Evolutionary conservation across 2,113 vertebrate species (phyloP).

Genomic region (Falco punctatus): DNA sequence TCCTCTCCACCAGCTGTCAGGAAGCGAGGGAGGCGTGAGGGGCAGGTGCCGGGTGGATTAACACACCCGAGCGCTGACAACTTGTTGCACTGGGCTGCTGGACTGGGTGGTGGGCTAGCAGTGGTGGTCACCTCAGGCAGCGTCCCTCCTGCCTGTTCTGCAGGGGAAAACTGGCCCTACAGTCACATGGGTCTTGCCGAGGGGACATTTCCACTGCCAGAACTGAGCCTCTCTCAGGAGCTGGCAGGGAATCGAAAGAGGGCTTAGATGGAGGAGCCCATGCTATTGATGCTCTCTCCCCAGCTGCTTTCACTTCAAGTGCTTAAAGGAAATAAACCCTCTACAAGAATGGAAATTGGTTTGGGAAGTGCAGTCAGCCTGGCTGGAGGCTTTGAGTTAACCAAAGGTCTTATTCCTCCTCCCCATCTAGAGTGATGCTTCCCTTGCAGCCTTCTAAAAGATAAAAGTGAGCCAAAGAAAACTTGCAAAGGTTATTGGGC

Average conservation of each 20-base stretch:
- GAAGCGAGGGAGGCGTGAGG: fast-evolving
- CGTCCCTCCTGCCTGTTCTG: not conserved
- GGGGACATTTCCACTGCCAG: not conserved
- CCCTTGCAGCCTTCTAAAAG: not conserved
- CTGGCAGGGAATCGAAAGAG: not conserved
- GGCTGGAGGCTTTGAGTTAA: not conserved
- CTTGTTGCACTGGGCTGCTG: not conserved
- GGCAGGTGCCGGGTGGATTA: not conserved
- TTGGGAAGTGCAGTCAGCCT: not conserved
- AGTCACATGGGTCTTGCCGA: not conserved
- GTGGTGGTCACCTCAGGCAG: not conserved
- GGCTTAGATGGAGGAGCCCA: not conserved
- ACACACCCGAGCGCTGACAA: fast-evolving
- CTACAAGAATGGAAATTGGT: not conserved
- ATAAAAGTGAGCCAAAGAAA: not conserved
- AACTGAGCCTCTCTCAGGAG: not conserved
- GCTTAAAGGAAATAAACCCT: not conserved
- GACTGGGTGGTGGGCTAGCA: fast-evolving
- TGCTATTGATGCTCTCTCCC: not conserved
- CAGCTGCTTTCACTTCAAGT: not conserved
- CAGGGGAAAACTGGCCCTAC: not conserved
- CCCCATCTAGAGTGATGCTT: too few relatives aligned
- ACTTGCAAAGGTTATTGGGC: not conserved
- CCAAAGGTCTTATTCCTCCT: not conserved
- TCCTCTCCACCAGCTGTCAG: not conserved